Evolutionary conservation across 2,797 vertebrate species (phyloP).

Genomic region (Apogon talboti): DNA sequence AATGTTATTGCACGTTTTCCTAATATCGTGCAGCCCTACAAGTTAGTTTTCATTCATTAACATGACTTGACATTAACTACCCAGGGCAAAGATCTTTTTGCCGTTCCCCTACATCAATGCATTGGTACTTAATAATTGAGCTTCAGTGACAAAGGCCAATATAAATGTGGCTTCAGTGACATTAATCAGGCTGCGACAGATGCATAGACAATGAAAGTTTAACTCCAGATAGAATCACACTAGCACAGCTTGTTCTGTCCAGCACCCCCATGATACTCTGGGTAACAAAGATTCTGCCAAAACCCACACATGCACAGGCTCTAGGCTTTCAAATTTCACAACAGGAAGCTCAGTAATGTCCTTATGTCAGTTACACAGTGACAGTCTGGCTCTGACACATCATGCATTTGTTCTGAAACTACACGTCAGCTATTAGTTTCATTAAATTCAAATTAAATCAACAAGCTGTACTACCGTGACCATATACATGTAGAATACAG

Average conservation of each 20-base stretch:
- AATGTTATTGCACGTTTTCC: too few relatives aligned
- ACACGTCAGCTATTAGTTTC: slow-evolving; percentile 1
- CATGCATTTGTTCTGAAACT: slow-evolving; percentile 1
- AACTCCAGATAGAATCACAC: slow-evolving; percentile 35
- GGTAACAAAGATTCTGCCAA: slow-evolving; percentile 41
- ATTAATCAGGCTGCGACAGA: slow-evolving; percentile 8
- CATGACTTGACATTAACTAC: too few relatives aligned
- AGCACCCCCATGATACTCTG: slow-evolving; percentile 7
- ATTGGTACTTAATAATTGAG: background rate
- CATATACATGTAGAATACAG: too few relatives aligned
- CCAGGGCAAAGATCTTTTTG: too few relatives aligned
- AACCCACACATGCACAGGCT: slow-evolving; percentile 48
- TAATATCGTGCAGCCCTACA: too few relatives aligned
- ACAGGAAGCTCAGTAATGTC: slow-evolving; percentile 42
- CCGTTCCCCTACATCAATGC: background rate
- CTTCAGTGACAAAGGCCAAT: background rate
- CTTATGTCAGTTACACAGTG: slow-evolving; percentile 44
- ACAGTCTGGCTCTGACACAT: slow-evolving; percentile 24
- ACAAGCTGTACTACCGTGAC: too few relatives aligned
- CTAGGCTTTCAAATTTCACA: slow-evolving; percentile 39
- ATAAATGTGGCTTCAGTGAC: background rate
- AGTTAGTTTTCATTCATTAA: too few relatives aligned
- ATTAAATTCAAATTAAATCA: slow-evolving; percentile 3
- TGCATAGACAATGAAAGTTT: slow-evolving; percentile 12
- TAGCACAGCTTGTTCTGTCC: slow-evolving; percentile 19